Evolutionary conservation across 2,113 vertebrate species (phyloP).

Genomic region (Empidonax traillii): DNA sequence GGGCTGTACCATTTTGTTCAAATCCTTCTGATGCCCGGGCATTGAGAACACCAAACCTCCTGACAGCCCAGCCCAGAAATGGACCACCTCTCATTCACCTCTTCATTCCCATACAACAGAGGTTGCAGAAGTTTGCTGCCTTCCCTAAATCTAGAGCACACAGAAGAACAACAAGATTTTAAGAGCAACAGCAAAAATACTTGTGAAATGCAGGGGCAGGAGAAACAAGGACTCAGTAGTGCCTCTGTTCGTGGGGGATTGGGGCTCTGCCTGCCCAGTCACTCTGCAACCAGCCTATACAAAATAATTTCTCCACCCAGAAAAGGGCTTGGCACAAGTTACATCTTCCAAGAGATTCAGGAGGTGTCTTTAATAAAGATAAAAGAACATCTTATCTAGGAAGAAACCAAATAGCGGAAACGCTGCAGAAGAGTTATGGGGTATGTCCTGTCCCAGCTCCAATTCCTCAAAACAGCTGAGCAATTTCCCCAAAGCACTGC

Average conservation of each 20-base stretch:
- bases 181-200: not conserved
- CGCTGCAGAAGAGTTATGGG: not conserved
- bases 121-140: not conserved
- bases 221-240: not conserved
- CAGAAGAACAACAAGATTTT: not conserved
- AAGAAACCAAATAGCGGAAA: not conserved
- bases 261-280: not conserved
- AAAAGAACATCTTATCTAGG: not conserved
- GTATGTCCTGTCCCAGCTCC: constrained; percentile 13
- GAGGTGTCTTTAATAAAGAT: not conserved
- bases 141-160: not conserved
- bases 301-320: not conserved
- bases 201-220: not conserved
- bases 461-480: constrained; percentile 29
- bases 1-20: not conserved
- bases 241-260: not conserved
- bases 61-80: not conserved
- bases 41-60: not conserved
- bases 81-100: accelerated
- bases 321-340: not conserved
- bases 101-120: not conserved
- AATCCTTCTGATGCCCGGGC: not conserved
- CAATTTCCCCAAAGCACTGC: not conserved
- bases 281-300: not conserved
- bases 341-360: not conserved